phyloP scores from a whole-genome alignment of 1,140 invertebrate species.

The Drosophila triauraria region DNA sequence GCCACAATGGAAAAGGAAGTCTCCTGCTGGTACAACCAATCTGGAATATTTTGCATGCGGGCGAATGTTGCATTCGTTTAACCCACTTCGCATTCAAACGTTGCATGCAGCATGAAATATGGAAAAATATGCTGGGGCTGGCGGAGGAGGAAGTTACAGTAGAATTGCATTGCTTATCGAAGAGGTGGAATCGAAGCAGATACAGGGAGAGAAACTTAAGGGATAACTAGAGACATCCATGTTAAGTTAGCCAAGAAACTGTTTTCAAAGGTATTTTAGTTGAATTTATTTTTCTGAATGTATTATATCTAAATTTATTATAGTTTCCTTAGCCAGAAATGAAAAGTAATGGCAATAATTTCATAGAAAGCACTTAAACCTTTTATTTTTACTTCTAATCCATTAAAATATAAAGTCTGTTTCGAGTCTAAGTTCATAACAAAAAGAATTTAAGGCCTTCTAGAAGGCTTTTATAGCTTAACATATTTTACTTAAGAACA shows the following conservation, averaged over 20 bases:
- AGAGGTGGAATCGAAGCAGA: constrained; percentile 2
- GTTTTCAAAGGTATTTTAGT: no score
- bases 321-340: no score
- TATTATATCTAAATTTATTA: no score
- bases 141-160: constrained; percentile 32
- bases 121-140: constrained; percentile 59
- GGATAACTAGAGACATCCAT: no score
- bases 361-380: no score
- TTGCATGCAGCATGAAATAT: constrained; percentile 78
- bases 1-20: constrained; percentile 19
- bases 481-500: no score
- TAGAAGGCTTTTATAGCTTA: no score
- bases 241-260: no score
- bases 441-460: neutral
- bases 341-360: no score
- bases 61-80: constrained; percentile 65
- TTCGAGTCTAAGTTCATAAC: neutral
- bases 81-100: constrained; percentile 67
- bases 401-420: neutral
- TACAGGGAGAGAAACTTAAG: neutral
- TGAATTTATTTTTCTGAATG: no score
- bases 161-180: constrained; percentile 55
- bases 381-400: no score
- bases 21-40: constrained; percentile 30
- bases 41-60: constrained; percentile 51